These are phyloP conservation scores for Lepidostoma basale DNA, from an alignment of 1,140 invertebrate species.

Conservation along the genomic window DNA sequence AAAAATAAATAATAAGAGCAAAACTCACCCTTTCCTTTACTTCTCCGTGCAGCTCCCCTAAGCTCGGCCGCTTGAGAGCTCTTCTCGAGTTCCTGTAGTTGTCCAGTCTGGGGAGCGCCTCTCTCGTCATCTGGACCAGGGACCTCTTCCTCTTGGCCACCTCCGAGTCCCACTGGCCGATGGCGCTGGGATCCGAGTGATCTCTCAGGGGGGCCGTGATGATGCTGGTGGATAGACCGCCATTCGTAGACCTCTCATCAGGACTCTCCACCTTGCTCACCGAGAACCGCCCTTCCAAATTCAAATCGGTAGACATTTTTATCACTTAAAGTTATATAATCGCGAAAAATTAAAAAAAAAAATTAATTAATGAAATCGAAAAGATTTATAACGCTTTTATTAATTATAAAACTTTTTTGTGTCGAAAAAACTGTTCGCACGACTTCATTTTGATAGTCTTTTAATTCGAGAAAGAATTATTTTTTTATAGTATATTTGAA, in stretches of 20 bases:
- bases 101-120: constrained; percentile 85
- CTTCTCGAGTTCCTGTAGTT: constrained; percentile 85
- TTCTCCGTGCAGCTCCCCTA: constrained; percentile 74
- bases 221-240: constrained; percentile 48
- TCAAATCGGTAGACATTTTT: background rate
- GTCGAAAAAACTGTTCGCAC: no score
- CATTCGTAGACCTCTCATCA: constrained; percentile 11
- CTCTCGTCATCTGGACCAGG: constrained; percentile 67
- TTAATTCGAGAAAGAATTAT: no score
- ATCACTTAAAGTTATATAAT: no score
- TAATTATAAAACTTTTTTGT: no score
- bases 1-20: no score
- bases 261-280: constrained; percentile 33
- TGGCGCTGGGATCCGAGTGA: constrained; percentile 47
- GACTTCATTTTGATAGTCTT: no score
- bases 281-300: constrained; percentile 42
- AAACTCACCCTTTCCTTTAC: constrained; percentile 44
- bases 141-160: constrained; percentile 57
- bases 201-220: constrained; percentile 44
- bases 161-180: constrained; percentile 42
- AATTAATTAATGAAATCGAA: no score
- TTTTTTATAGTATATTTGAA: no score
- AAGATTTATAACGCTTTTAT: no score
- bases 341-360: no score
- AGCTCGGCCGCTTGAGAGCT: constrained; percentile 72